Conservation (phyloP, 2,888 invertebrate species). For the Lampropteryx suffumata region DNA sequence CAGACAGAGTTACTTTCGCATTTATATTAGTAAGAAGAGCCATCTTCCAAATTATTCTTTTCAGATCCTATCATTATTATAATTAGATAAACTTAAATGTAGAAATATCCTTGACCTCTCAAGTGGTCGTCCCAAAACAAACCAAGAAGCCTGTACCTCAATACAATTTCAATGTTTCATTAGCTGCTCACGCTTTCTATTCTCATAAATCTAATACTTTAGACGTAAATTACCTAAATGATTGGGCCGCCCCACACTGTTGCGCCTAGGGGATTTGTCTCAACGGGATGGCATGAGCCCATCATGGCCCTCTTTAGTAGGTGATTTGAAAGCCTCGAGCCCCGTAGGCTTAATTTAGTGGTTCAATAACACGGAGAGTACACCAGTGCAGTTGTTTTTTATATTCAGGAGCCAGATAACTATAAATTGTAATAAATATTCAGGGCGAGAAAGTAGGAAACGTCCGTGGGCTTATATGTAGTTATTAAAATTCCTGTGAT, state of each 20-base stretch:
- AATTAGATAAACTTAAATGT: too few species aligned
- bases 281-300: slow-evolving; percentile 9
- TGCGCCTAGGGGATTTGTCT: slow-evolving; percentile 34
- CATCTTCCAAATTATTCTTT: too few species aligned
- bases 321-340: slow-evolving; percentile 11
- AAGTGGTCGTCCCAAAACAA: slow-evolving; percentile 25
- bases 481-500: slow-evolving; percentile 19
- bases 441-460: slow-evolving; percentile 10
- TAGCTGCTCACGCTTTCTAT: slow-evolving; percentile 35
- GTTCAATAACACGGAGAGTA: slow-evolving; percentile 10
- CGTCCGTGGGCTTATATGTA: too few species aligned
- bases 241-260: slow-evolving; percentile 40
- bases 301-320: slow-evolving; percentile 13
- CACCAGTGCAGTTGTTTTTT: neutral
- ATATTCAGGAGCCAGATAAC: slow-evolving; percentile 17
- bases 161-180: slow-evolving; percentile 36
- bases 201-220: slow-evolving; percentile 42
- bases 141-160: slow-evolving; percentile 14
- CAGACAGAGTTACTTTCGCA: too few species aligned
- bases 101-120: slow-evolving; percentile 11
- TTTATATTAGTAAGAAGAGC: too few species aligned
- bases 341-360: slow-evolving; percentile 13
- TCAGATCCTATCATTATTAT: too few species aligned
- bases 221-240: slow-evolving; percentile 48
- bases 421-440: slow-evolving; percentile 8